A percentile compares a stretch with the other conserved stretches of the same genome.
phyloP scores from a whole-genome alignment of 92 coral and sea anemone genomes.

The Paramuricea clavata region DNA sequence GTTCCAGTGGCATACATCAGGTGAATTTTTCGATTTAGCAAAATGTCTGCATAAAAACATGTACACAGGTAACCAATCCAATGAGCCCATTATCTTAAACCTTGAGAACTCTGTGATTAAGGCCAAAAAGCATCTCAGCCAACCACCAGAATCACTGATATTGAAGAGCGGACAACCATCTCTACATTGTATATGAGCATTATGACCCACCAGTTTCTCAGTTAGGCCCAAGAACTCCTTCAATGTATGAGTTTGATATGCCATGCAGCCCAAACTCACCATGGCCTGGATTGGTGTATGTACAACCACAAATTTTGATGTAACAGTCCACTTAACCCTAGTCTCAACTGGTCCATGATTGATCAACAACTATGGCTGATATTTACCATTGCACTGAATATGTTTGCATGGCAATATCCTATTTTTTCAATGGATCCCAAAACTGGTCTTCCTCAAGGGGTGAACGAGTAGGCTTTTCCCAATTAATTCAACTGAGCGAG shows the following conservation, averaged over 20 bases:
- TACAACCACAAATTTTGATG: conserved; percentile 46
- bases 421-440: conserved; percentile 35
- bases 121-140: too few species aligned
- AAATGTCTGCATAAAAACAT: conserved; percentile 49
- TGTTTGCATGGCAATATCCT: conserved; percentile 48
- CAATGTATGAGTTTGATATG: too few species aligned
- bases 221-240: too few species aligned
- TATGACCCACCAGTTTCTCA: too few species aligned
- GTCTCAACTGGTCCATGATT: conserved; percentile 39
- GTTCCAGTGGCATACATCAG: conserved; percentile 55
- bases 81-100: too few species aligned
- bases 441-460: background rate
- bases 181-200: too few species aligned
- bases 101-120: too few species aligned
- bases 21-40: conserved; percentile 62
- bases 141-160: too few species aligned
- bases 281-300: too few species aligned
- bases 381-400: conserved; percentile 51
- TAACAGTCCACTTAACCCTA: conserved; percentile 36
- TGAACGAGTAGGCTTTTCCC: conserved; percentile 28
- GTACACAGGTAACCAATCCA: background rate
- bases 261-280: too few species aligned
- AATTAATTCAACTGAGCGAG: background rate
- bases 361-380: conserved; percentile 59
- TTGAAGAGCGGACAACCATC: too few species aligned